Conservation (phyloP, 2,888 invertebrate genomes). For the Sclerodermus sp. region DNA sequence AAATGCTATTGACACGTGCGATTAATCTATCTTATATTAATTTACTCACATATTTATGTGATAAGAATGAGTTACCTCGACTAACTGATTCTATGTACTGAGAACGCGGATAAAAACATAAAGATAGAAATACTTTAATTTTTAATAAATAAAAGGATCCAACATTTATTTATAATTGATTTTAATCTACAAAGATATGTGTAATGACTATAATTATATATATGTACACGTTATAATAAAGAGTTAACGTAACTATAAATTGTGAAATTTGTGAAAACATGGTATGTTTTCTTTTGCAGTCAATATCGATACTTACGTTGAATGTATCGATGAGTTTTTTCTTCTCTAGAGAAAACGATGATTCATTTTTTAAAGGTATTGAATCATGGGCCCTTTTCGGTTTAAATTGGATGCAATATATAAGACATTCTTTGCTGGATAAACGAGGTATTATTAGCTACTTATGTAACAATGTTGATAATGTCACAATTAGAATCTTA, state of each 20-base stretch:
- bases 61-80: too few relatives aligned
- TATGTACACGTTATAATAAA: too few relatives aligned
- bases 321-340: slow-evolving; percentile 48
- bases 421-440: slow-evolving; percentile 32
- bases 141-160: too few relatives aligned
- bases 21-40: neutral
- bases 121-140: too few relatives aligned
- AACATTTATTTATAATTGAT: too few relatives aligned
- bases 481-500: neutral
- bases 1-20: neutral
- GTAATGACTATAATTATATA: too few relatives aligned
- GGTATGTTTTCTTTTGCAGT: slow-evolving; percentile 32
- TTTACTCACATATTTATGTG: too few relatives aligned
- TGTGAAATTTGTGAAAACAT: neutral
- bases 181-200: too few relatives aligned
- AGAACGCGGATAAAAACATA: too few relatives aligned
- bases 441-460: slow-evolving; percentile 33
- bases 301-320: slow-evolving; percentile 48
- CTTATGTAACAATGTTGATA: neutral
- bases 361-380: slow-evolving; percentile 37
- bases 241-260: too few relatives aligned
- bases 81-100: too few relatives aligned
- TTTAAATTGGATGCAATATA: slow-evolving; percentile 45
- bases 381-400: slow-evolving; percentile 46
- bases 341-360: slow-evolving; percentile 37